These are phyloP conservation scores for Chelidonichthys spinosus DNA, from an alignment of 2,797 vertebrate genomes.

Conservation along the genomic window DNA sequence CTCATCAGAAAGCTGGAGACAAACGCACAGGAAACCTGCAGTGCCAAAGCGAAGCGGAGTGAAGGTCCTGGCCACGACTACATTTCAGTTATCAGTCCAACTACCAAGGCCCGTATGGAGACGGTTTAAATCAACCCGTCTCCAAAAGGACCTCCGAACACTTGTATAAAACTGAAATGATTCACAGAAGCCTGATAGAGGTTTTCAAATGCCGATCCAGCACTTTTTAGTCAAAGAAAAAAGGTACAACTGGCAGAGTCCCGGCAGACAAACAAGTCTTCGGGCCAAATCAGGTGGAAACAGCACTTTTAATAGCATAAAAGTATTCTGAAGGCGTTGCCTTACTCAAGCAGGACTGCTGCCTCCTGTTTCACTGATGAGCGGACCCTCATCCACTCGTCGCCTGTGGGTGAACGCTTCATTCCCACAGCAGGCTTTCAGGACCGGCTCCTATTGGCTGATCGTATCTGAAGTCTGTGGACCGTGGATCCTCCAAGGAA, in stretches of 20 bases:
- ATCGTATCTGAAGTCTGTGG: neutral
- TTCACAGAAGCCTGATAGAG: neutral
- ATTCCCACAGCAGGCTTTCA: constrained; percentile 10
- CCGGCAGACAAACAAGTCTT: constrained; percentile 7
- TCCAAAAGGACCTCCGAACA: neutral
- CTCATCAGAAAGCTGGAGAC: constrained; percentile 36
- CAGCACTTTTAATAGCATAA: constrained; percentile 9
- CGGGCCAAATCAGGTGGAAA: constrained; percentile 7
- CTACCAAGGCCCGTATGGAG: neutral
- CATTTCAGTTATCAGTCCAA: neutral
- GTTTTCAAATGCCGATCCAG: neutral
- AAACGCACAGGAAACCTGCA: constrained; percentile 26
- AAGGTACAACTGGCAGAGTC: constrained; percentile 6
- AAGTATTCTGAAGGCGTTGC: neutral
- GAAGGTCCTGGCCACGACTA: neutral
- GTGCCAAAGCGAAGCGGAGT: constrained; percentile 4
- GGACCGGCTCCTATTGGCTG: neutral
- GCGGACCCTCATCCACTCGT: neutral
- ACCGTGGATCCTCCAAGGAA: neutral
- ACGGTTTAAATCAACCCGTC: neutral
- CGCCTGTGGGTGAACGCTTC: neutral
- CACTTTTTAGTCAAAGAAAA: constrained; percentile 9
- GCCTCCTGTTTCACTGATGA: neutral
- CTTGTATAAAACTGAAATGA: constrained; percentile 10
- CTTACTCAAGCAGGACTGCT: neutral